Percentiles rank a stretch among this genome's conserved stretches.
phyloP scores from a whole-genome alignment of 2,797 vertebrate genomes.

The Arnoldichthys spilopterus region DNA sequence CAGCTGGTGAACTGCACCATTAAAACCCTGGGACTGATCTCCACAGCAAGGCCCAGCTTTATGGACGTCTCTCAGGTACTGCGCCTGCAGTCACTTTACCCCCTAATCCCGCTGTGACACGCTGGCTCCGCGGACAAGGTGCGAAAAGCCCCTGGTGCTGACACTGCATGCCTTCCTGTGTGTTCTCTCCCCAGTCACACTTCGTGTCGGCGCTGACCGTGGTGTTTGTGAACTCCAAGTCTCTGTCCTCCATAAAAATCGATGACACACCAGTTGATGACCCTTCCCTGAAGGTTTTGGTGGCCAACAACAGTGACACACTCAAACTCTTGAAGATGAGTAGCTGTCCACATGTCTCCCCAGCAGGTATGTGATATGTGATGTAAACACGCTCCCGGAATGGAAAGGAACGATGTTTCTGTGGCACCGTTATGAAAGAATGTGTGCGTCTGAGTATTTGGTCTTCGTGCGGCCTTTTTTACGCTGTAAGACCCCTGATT shows the following conservation, averaged over 20 bases:
- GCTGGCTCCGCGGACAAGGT: not conserved
- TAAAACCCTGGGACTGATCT: constrained; percentile 89
- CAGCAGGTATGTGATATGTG: constrained; percentile 82
- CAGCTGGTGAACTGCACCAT: constrained; percentile 90
- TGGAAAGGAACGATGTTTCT: not conserved
- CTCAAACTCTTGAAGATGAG: constrained; percentile 96
- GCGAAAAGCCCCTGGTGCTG: constrained; percentile 12
- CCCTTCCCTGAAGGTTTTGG: constrained; percentile 91
- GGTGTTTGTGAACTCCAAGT: constrained; percentile 98
- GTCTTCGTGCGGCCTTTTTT: too few relatives aligned
- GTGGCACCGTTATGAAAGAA: too few relatives aligned
- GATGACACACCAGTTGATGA: constrained; percentile 97
- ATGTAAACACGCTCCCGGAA: not conserved
- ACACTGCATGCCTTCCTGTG: constrained; percentile 21
- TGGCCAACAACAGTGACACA: constrained; percentile 96
- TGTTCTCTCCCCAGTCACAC: constrained; percentile 82
- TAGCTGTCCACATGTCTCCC: constrained; percentile 97
- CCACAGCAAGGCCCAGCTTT: constrained; percentile 89
- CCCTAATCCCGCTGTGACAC: not conserved
- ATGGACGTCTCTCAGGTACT: constrained; percentile 89
- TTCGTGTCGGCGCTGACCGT: constrained; percentile 97
- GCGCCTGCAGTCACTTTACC: not conserved
- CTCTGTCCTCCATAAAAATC: constrained; percentile 94
- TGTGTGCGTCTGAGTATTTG: too few relatives aligned
- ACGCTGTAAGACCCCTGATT: too few relatives aligned